These are phyloP conservation scores for Solenodon paradoxus DNA, from an alignment of 2,113 vertebrate genomes.

Conservation along the genomic window DNA sequence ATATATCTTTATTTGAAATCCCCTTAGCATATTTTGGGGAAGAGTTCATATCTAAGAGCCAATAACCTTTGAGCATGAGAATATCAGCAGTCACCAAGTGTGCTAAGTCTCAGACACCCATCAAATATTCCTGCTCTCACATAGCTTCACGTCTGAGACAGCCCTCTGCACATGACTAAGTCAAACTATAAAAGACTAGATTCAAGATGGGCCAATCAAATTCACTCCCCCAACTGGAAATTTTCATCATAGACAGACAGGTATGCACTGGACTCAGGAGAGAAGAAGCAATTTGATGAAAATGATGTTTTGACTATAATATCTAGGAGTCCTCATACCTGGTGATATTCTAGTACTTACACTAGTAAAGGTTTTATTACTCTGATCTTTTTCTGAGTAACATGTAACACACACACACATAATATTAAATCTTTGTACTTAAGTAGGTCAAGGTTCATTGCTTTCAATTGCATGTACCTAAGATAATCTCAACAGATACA, in stretches of 20 bases:
- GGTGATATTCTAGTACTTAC: not conserved
- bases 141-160: not conserved
- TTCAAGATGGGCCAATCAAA: not conserved
- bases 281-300: not conserved
- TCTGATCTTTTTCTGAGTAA: not conserved
- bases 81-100: not conserved
- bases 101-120: not conserved
- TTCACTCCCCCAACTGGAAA: accelerated
- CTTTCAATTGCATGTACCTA: not conserved
- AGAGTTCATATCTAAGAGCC: not conserved
- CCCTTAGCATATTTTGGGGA: not conserved
- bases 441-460: not conserved
- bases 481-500: conserved; percentile 22
- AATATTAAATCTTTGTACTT: not conserved
- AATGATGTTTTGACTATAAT: not conserved
- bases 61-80: not conserved
- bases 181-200: not conserved
- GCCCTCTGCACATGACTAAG: not conserved
- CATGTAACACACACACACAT: not conserved
- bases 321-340: not conserved
- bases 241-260: not conserved
- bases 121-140: not conserved
- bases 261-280: not conserved
- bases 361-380: not conserved
- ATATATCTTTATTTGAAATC: not conserved